phyloP scores from a whole-genome alignment of 37 sponge, comb jelly and placozoan genomes.

The Aplysina aerophoba region DNA sequence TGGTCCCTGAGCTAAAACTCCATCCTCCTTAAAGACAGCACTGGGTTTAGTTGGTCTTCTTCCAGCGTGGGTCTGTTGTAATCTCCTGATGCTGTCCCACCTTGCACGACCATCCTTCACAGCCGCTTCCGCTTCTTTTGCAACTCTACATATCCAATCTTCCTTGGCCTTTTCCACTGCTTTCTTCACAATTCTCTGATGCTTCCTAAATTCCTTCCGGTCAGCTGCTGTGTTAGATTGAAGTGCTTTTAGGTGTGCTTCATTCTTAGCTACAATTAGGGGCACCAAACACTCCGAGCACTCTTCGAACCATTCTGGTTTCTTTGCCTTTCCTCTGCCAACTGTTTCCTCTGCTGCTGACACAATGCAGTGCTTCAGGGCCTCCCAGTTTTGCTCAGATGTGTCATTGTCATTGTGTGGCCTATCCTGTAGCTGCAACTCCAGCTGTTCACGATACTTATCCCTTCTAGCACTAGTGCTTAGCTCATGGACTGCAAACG shows the following conservation, averaged over 20 bases:
- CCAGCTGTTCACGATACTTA: constrained; percentile 8
- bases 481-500: background rate
- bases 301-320: constrained; percentile 55
- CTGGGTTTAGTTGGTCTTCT: constrained; percentile 14
- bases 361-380: background rate
- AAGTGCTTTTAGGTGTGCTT: constrained; percentile 13
- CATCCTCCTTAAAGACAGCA: background rate
- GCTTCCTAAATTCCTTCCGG: constrained; percentile 23
- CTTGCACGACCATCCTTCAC: constrained; percentile 19
- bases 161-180: constrained; percentile 51
- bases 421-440: constrained; percentile 5
- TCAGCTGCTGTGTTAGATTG: background rate
- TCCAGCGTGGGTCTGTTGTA: constrained; percentile 35
- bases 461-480: background rate
- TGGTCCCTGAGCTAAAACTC: background rate
- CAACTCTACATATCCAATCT: constrained; percentile 26
- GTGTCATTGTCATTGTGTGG: background rate
- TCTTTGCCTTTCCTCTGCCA: constrained; percentile 33
- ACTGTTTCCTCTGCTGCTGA: constrained; percentile 10
- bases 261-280: constrained; percentile 42
- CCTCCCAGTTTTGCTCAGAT: background rate
- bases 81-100: constrained; percentile 47
- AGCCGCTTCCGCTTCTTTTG: constrained; percentile 31
- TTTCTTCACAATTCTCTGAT: constrained; percentile 46
- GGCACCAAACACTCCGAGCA: constrained; percentile 23